Evolutionary conservation across 2,888 invertebrate genomes (phyloP).

Genomic region (Torymus texanus): DNA sequence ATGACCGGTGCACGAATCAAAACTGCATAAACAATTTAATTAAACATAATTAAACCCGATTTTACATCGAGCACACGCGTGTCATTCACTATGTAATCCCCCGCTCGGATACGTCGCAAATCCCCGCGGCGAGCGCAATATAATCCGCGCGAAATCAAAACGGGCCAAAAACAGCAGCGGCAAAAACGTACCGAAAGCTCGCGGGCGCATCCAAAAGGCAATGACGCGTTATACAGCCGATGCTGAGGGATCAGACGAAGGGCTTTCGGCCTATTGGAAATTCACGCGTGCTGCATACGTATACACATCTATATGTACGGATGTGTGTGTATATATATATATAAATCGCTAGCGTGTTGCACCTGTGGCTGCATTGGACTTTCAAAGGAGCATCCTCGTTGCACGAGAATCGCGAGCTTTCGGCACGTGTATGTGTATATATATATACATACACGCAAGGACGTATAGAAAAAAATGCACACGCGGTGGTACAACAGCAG

Average conservation of each 20-base stretch:
- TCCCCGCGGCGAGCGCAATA: neutral
- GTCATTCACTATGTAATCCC: constrained; percentile 14
- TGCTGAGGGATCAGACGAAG: constrained; percentile 28
- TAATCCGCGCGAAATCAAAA: constrained; percentile 36
- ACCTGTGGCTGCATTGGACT: constrained; percentile 49
- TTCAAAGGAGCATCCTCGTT: constrained; percentile 37
- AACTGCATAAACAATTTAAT: constrained; percentile 15
- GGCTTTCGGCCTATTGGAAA: constrained; percentile 34
- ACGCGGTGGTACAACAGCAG: constrained; percentile 58
- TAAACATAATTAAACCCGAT: constrained; percentile 31
- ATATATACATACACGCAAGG: too few species aligned
- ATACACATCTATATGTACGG: neutral
- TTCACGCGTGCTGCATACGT: constrained; percentile 1
- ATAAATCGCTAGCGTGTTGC: constrained; percentile 8
- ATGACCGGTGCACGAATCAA: too few species aligned
- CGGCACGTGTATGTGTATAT: constrained; percentile 1
- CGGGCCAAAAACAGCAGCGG: neutral
- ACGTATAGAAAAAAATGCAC: constrained; percentile 30
- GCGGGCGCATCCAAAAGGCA: constrained; percentile 31
- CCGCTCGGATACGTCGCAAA: neutral
- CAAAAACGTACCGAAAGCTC: neutral
- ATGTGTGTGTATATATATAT: neutral
- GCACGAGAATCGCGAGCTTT: neutral
- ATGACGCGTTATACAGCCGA: neutral
- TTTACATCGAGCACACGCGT: constrained; percentile 6